Evolutionary conservation across 2,888 invertebrate species (phyloP), one percentile per base, ranked within the genome.

Genomic region (Cryptops parisi): DNA sequence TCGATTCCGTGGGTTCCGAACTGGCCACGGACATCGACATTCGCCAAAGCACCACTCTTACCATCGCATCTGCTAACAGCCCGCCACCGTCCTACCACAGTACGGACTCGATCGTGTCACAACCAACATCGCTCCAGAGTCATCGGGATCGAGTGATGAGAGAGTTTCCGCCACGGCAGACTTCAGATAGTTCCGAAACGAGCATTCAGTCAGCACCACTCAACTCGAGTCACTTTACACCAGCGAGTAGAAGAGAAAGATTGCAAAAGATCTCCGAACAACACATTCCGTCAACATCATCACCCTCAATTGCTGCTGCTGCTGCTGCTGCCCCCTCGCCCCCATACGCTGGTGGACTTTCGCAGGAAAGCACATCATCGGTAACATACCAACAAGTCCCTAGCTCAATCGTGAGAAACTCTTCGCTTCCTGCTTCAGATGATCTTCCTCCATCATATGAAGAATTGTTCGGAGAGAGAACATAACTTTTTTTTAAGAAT

Each of bases 81-180:
- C 50, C 50, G 3, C 50, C 50, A 40, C 50, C 50, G 15, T 50
- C 50, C 24, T 50, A 50, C 41, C 50, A 50, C 24, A 26, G 27
- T 15, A 50, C 40, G 6, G 50, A 50, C n/a, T 50, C 50, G 6
- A 50, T 50, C 40, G 43, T 41, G 40, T 50, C 41, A 9, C 50
- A 50, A 19, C 41, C 50, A 3, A 41, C 50, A 19, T 40, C 50
- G 5, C 9, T 24, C 3, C 41, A 40, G 17, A 41, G 22, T 40
- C 40, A 50, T n/a, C 22, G 46, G 4, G 22, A 46, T 46, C 39
- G 41, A 22, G 23, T 48, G 9, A 19, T 48, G 19, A 25, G 48
- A n/a, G 48, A 48, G 21, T 48, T 48, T 38, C 47, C 26, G 12
- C 46, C 46, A 5, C 4, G 41, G 5, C 50, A 50, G 19, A 40